These are phyloP conservation scores for Bicyclus anynana DNA, from an alignment of 1,140 invertebrate species.

Conservation along the genomic window DNA sequence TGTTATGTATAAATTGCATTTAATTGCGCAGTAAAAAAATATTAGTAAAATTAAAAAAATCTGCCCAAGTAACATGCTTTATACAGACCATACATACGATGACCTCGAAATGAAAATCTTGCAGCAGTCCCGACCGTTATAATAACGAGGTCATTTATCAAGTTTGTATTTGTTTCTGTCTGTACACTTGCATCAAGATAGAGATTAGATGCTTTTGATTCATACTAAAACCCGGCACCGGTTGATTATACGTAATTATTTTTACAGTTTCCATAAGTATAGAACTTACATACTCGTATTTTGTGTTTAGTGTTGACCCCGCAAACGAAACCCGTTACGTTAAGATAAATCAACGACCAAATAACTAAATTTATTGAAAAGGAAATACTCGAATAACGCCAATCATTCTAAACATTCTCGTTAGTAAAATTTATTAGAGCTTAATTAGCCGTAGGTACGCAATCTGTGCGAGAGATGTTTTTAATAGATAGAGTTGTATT, in stretches of 20 bases:
- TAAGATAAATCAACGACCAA: neutral
- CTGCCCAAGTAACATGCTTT: constrained; percentile 58
- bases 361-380: constrained; percentile 9
- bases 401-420: neutral
- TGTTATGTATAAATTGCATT: neutral
- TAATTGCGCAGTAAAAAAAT: neutral
- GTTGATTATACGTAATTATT: constrained; percentile 30
- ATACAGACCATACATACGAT: constrained; percentile 48
- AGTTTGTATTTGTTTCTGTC: constrained; percentile 69
- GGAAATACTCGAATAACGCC: constrained; percentile 8
- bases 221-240: constrained; percentile 26
- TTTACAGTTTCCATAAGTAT: constrained; percentile 31
- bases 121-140: constrained; percentile 66
- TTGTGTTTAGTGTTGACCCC: constrained; percentile 16
- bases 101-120: constrained; percentile 73
- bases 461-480: neutral
- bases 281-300: constrained; percentile 14
- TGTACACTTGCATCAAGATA: constrained; percentile 50
- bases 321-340: constrained; percentile 1
- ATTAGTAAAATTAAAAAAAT: neutral
- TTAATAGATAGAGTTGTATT: neutral
- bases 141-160: constrained; percentile 75
- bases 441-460: neutral
- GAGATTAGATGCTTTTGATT: constrained; percentile 44
- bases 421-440: neutral